phyloP scores from a whole-genome alignment of 2,113 vertebrate genomes.

The Dipodomys stephensi region DNA sequence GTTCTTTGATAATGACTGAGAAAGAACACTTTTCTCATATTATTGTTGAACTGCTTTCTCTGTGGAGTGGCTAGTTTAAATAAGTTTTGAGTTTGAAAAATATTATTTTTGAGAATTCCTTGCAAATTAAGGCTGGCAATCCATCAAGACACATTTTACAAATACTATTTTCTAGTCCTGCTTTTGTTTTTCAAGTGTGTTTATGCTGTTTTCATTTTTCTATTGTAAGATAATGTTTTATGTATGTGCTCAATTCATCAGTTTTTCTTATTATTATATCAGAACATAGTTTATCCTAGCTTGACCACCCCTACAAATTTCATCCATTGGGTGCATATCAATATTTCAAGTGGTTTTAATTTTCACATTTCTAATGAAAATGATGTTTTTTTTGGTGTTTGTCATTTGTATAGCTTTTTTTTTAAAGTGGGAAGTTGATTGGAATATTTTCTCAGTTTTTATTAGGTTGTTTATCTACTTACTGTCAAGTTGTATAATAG shows the following conservation, averaged over 20 bases:
- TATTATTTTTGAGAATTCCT: slow-evolving; percentile 23
- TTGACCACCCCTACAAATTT: background rate
- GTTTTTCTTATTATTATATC: slow-evolving; percentile 6
- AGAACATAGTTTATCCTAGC: slow-evolving; percentile 1
- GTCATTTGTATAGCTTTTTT: background rate
- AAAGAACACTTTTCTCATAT: background rate
- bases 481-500: background rate
- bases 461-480: background rate
- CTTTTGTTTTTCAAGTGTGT: slow-evolving; percentile 29
- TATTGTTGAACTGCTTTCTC: background rate
- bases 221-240: background rate
- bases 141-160: background rate
- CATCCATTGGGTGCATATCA: background rate
- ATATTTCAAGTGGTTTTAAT: background rate
- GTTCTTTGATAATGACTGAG: slow-evolving; percentile 47
- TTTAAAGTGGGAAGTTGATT: background rate
- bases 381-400: background rate
- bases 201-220: slow-evolving; percentile 36
- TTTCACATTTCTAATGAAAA: slow-evolving; percentile 13
- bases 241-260: slow-evolving; percentile 7
- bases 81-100: background rate
- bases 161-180: slow-evolving; percentile 4
- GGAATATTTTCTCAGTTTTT: slow-evolving; percentile 30
- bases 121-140: background rate
- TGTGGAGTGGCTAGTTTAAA: background rate